Percentiles rank a stretch among this genome's conserved stretches.
Conservation (phyloP, 2,888 invertebrate genomes). For the Cerastis leucographa region DNA sequence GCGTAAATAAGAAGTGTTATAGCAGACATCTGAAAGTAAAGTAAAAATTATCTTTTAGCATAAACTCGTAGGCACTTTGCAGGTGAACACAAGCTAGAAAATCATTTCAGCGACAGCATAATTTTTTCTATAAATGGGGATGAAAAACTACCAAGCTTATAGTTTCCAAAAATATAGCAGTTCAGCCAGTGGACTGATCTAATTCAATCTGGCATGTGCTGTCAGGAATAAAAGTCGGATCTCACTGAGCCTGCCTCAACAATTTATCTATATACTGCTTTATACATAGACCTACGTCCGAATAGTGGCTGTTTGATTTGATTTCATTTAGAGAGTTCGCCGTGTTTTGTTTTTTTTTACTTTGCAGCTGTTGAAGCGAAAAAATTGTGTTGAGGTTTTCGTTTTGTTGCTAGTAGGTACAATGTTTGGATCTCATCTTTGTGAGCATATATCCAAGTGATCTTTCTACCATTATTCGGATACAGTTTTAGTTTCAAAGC, state of each 20-base stretch:
- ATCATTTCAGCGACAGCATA: not conserved
- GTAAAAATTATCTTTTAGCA: not conserved
- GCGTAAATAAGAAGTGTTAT: not conserved
- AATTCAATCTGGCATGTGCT: conserved; percentile 24
- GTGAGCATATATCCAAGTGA: not conserved
- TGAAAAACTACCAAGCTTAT: not conserved
- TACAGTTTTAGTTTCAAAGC: not conserved
- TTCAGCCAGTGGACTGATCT: not conserved
- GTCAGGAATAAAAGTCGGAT: conserved; percentile 26
- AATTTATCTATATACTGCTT: not conserved
- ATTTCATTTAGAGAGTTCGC: conserved; percentile 18
- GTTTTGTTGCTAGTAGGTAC: not conserved
- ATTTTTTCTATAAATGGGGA: not conserved
- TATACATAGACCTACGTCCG: not conserved
- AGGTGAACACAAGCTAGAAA: not conserved
- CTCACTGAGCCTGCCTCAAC: conserved; percentile 10
- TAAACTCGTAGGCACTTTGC: not conserved
- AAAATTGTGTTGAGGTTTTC: not conserved
- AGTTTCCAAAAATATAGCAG: conserved; percentile 4
- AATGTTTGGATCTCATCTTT: not conserved
- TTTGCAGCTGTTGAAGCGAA: not conserved
- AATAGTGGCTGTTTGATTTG: conserved; percentile 26
- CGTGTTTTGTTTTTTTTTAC: conserved; percentile 6
- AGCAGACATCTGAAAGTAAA: not conserved
- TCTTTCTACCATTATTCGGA: not conserved